Evolutionary conservation across 2,888 invertebrate species (phyloP).

Genomic region (Ellobium chinense): DNA sequence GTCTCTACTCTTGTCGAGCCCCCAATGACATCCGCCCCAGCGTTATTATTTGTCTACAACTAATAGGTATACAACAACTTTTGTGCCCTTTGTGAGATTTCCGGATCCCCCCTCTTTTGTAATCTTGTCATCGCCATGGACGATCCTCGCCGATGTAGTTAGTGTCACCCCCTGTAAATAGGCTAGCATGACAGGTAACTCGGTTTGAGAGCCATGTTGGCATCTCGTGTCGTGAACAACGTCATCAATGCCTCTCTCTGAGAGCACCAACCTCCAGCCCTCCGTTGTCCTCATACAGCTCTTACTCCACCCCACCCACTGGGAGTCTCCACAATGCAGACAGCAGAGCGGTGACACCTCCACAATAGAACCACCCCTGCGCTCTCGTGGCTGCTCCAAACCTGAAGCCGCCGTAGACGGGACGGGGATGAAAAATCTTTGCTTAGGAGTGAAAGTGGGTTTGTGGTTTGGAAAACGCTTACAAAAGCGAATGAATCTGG

Average conservation of each 20-base stretch:
- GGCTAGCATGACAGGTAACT: conserved; percentile 16
- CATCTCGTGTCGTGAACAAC: conserved; percentile 35
- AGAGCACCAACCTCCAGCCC: conserved; percentile 4
- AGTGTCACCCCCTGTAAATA: conserved; percentile 36
- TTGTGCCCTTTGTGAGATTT: conserved; percentile 20
- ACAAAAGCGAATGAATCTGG: too few species aligned
- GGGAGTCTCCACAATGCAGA: conserved; percentile 3
- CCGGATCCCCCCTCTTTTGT: conserved; percentile 21
- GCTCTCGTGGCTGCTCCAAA: neutral
- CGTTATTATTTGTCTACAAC: conserved; percentile 38
- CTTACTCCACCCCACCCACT: conserved; percentile 11
- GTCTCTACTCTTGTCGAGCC: neutral
- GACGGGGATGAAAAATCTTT: neutral
- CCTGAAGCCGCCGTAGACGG: too few species aligned
- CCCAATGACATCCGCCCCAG: neutral
- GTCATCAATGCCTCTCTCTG: conserved; percentile 27
- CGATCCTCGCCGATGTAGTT: conserved; percentile 31
- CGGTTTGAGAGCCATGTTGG: conserved; percentile 32
- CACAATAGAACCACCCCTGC: conserved; percentile 32
- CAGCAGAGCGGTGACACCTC: conserved; percentile 19
- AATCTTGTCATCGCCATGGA: conserved; percentile 14
- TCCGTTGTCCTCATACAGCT: conserved; percentile 6
- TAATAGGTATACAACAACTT: conserved; percentile 40
- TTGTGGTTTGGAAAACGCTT: neutral
- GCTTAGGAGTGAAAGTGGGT: neutral